Conservation (phyloP, 2,888 invertebrate species). For the Agrotis exclamationis region DNA sequence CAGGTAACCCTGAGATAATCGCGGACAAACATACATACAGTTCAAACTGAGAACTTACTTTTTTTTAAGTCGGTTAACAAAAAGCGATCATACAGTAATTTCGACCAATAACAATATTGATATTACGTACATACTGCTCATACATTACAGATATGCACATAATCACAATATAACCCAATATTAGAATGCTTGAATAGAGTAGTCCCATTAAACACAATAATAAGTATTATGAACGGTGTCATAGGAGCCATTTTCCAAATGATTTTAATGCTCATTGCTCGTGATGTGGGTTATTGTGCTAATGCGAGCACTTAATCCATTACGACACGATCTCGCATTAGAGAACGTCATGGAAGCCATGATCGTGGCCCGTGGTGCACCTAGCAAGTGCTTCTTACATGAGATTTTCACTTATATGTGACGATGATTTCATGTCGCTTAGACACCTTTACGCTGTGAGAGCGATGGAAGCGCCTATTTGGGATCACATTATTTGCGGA, state of each 20-base stretch:
- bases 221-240: constrained; percentile 73
- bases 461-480: no score
- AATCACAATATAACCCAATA: constrained; percentile 40
- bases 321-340: constrained; percentile 73
- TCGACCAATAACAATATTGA: constrained; percentile 3
- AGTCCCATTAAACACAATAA: constrained; percentile 57
- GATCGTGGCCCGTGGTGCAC: constrained; percentile 29
- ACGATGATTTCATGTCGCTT: background rate
- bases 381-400: constrained; percentile 10
- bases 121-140: constrained; percentile 3
- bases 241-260: constrained; percentile 76
- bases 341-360: constrained; percentile 62
- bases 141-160: constrained; percentile 5
- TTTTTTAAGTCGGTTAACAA: no score
- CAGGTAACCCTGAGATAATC: no score
- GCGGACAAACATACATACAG: no score
- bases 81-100: background rate
- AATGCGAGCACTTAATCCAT: constrained; percentile 83
- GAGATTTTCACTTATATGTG: constrained; percentile 29
- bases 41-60: no score
- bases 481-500: no score
- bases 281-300: constrained; percentile 86
- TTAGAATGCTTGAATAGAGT: constrained; percentile 47
- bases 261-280: constrained; percentile 76
- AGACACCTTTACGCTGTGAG: background rate